These are phyloP conservation scores for Petrocephalus microphthalmus DNA, from an alignment of 2,113 vertebrate species.

Conservation along the genomic window DNA sequence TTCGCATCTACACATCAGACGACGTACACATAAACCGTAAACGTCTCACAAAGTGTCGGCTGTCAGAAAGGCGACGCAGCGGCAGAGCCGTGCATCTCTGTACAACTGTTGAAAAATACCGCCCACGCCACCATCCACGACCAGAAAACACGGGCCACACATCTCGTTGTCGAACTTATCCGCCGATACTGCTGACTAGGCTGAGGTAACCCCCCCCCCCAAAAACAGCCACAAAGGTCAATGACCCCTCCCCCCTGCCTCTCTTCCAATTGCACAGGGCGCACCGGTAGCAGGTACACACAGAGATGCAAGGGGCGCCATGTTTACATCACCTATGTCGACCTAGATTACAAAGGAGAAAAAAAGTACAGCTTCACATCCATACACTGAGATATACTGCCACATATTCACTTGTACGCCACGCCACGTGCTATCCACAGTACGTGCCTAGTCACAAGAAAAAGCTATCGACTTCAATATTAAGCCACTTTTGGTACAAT, in stretches of 20 bases:
- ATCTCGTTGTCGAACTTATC: background rate
- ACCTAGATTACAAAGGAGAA: constrained; percentile 37
- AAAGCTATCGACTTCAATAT: constrained; percentile 74
- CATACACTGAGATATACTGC: constrained; percentile 58
- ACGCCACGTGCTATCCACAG: constrained; percentile 64
- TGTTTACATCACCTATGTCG: constrained; percentile 45
- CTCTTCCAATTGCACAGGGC: constrained; percentile 31
- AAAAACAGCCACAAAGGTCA: background rate
- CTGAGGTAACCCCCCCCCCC: background rate
- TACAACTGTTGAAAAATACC: background rate
- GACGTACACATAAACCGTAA: constrained; percentile 45
- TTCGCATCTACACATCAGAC: constrained; percentile 33
- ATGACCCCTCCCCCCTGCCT: background rate
- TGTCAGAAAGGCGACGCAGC: constrained; percentile 42
- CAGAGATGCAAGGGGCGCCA: background rate
- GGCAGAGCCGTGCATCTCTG: constrained; percentile 36
- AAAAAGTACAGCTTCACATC: constrained; percentile 55
- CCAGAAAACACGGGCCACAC: background rate
- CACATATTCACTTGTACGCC: constrained; percentile 59
- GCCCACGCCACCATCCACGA: background rate
- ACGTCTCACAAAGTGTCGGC: constrained; percentile 36
- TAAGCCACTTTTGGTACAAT: constrained; percentile 99
- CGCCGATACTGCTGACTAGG: background rate
- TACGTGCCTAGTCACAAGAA: constrained; percentile 68
- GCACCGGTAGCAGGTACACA: constrained; percentile 32